Evolutionary conservation across 2,888 invertebrate species (phyloP), one percentile per base, ranked within the genome.

Genomic region (Hoplodrina ambigua): DNA sequence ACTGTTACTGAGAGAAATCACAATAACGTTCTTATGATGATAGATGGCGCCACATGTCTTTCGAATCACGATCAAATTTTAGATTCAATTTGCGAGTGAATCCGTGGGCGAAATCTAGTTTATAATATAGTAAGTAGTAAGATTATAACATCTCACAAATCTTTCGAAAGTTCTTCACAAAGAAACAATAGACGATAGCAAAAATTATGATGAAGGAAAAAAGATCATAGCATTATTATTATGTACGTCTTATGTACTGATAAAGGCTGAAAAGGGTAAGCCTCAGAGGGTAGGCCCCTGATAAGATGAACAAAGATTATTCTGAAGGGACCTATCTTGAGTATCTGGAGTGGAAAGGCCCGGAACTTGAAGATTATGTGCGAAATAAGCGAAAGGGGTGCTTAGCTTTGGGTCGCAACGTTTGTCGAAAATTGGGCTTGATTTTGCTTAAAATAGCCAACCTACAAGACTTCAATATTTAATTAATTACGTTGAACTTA

Each of bases 331-430:
- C 13, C 49, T 30, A 52, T 73, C 55, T 58, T 19, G 17, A 37
- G 17, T 25, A 59, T 72, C 19, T 59, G 72, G 25, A 56, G 52
- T 52, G 66, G 44, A 58, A 71, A 19, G 54, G 44, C 13, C 72
- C 72, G 71, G 71, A 71, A 56, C 50, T 13, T 11, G 17, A 6
- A 62, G 72, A 71, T 71, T 71, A 55, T 55, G 60, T 49, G 61
- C 70, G 61, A 71, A 70, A 70, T 70, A 70, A 56, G 55, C 62
- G 62, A 50, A 62, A 71, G 33, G 33, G 41, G 55, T 15, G 25
- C 0, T 11, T 11, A 6, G 49, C 5, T 71, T 71, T 61, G 49
- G 20, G n/a, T 15, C 11, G 13, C 25, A 58, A 13, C 41, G 41
- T 69, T 53, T 64, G 6, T 19, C 11, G 25, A 17, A 7, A 30